phyloP scores from a whole-genome alignment of 2,797 vertebrate genomes.

The Artibeus jamaicensis region DNA sequence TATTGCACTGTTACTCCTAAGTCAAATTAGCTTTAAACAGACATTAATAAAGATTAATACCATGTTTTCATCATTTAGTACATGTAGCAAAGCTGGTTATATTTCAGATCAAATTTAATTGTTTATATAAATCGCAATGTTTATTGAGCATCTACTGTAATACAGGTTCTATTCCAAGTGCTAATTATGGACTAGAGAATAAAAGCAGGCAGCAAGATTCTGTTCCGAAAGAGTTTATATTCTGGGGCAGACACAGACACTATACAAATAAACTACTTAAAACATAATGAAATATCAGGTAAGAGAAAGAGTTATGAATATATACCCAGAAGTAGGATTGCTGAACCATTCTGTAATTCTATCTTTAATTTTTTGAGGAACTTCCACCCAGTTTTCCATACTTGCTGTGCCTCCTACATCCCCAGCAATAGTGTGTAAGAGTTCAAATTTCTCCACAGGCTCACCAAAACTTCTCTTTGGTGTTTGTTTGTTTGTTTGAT shows the following conservation, averaged over 20 bases:
- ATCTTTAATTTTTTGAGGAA: not conserved
- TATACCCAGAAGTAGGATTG: not conserved
- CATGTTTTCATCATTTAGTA: not conserved
- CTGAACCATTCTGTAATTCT: not conserved
- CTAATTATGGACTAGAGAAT: not conserved
- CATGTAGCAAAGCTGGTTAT: not conserved
- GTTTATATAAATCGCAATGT: not conserved
- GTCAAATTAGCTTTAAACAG: not conserved
- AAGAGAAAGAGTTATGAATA: not conserved
- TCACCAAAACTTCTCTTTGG: not conserved
- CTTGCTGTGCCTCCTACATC: not conserved
- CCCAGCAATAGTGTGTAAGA: not conserved
- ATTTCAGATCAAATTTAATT: constrained; percentile 18
- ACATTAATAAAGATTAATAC: not conserved
- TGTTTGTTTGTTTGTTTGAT: not conserved
- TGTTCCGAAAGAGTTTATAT: not conserved
- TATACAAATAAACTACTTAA: not conserved
- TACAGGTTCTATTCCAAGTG: not conserved
- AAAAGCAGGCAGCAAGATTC: not conserved
- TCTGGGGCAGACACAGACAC: not conserved
- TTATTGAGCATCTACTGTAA: not conserved
- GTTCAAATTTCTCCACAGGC: not conserved
- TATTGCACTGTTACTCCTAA: not conserved
- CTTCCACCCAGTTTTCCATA: not conserved
- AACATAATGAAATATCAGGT: not conserved